Base-by-base conservation (phyloP, 1,140 invertebrate species). In the Oedothorax gibbosus region DNA sequence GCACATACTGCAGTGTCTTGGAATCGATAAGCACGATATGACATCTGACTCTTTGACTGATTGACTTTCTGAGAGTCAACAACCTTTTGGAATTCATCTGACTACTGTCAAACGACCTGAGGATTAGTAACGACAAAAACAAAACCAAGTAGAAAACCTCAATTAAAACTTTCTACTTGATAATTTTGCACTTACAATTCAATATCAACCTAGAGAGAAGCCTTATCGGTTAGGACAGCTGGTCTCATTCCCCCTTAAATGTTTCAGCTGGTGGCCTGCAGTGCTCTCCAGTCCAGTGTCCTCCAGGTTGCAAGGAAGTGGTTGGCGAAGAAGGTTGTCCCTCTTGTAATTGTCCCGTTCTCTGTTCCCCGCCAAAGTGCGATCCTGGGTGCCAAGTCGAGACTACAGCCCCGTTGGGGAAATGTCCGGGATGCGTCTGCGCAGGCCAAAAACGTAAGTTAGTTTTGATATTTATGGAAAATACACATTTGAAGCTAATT, bases 291-390 rank as follows among this genome's bases (percentile, higher is more conserved):
- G 82, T 84, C 0, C 35, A 68, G 62, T 84, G 82, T 50, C 82
- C 72, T 2, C 49, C 72, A 0, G 51, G 18, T 14, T 84, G 82
- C 20, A 49, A 20, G 18, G 72, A 76, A 69, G 18, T 18, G 6
- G 14, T 69, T 1, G 72, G 82, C 8, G 54, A 75, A 0, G 56
- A 53, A 2, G 82, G 82, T 9, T 84, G 82, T 77, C 82, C 71
- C 18, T 54, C 82, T 1, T 84, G 82, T 10, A 12, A 18, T 10
- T 84, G 82, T 68, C 51, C 54, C 4, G 14, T 65, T 56, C 11
- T 84, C 15, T 84, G 82, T 56, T 76, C 82, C 20, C 82, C 82
- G 0, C 82, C 82, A 2, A 84, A 84, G 50, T 84, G 82, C 20
- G 73, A 76, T 5, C 15, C 62, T 3, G 82, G 82, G 21, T 84